Evolutionary conservation across 2,797 vertebrate genomes (phyloP).

Genomic region (Scolopax rusticola): DNA sequence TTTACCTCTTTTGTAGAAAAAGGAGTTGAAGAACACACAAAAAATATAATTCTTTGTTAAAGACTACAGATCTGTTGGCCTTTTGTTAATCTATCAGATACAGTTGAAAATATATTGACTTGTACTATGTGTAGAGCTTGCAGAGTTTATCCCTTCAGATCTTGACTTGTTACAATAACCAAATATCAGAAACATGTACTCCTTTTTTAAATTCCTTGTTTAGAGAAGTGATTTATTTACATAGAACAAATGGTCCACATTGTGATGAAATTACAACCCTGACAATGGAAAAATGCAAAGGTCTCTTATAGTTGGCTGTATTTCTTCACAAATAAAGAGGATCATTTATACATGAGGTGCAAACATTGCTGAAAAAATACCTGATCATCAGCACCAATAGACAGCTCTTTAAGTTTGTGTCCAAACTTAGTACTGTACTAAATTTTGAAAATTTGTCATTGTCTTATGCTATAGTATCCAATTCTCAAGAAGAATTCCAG

Average conservation of each 20-base stretch:
- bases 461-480: not conserved
- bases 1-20: not conserved
- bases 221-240: not conserved
- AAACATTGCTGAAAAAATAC: slow-evolving; percentile 31
- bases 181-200: not conserved
- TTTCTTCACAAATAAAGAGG: not conserved
- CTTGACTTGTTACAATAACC: not conserved
- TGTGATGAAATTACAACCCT: slow-evolving; percentile 35
- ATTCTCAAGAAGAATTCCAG: not conserved
- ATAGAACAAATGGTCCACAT: not conserved
- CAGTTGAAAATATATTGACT: not conserved
- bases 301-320: not conserved
- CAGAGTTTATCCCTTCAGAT: not conserved
- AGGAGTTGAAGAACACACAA: not conserved
- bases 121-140: not conserved
- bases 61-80: not conserved
- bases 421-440: not conserved
- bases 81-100: not conserved
- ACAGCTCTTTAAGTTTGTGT: not conserved
- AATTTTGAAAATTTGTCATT: not conserved
- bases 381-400: not conserved
- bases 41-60: not conserved
- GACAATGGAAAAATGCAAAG: slow-evolving; percentile 24
- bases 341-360: not conserved
- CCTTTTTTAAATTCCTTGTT: not conserved